These are phyloP conservation scores for Netta rufina DNA, from an alignment of 2,797 vertebrate genomes.

Conservation along the genomic window DNA sequence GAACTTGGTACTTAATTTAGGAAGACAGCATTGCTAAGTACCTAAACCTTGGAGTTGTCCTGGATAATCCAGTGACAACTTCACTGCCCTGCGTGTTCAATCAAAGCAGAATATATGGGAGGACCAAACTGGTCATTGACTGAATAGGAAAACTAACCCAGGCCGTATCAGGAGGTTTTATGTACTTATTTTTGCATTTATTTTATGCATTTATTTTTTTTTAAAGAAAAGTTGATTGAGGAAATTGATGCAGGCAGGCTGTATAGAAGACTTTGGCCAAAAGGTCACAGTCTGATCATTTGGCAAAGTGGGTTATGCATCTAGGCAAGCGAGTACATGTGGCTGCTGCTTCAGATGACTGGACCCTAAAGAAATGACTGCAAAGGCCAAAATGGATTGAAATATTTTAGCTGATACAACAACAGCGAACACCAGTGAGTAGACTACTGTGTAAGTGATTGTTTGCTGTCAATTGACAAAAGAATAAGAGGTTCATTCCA, in stretches of 20 bases:
- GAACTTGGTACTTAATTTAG: background rate
- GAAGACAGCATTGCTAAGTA: background rate
- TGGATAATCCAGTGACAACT: background rate
- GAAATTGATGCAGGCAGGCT: background rate
- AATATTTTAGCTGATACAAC: background rate
- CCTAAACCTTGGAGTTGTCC: background rate
- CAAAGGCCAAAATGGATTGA: background rate
- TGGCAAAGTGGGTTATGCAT: background rate
- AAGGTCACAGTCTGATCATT: background rate
- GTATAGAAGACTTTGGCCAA: background rate
- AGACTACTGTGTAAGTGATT: background rate
- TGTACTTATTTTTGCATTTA: too few relatives aligned
- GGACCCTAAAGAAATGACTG: background rate
- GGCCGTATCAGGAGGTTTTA: background rate
- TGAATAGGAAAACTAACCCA: background rate
- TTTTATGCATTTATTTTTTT: too few relatives aligned
- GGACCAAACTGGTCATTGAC: background rate
- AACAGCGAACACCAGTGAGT: background rate
- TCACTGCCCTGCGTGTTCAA: background rate
- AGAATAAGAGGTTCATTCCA: background rate
- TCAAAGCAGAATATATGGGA: background rate
- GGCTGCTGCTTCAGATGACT: background rate
- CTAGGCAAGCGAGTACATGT: background rate
- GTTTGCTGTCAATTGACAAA: background rate
- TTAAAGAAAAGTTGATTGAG: background rate